A percentile compares a stretch with the other conserved stretches of the same genome.
These are phyloP conservation scores for Ciconia maguari DNA, from an alignment of 2,113 vertebrate genomes.

Conservation along the genomic window DNA sequence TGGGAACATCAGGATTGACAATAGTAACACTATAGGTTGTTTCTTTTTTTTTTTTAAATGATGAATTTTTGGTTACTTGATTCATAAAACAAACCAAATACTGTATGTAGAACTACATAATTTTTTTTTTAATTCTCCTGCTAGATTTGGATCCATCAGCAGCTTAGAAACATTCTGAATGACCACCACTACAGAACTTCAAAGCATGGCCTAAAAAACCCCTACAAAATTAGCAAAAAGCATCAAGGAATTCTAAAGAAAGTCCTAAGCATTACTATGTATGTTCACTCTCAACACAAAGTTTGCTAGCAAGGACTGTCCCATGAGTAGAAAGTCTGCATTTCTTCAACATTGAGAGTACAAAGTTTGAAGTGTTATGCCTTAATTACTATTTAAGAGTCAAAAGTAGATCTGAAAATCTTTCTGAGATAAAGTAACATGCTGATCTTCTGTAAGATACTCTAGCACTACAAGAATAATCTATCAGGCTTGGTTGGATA, in stretches of 20 bases:
- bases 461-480: background rate
- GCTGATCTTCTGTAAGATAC: background rate
- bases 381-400: background rate
- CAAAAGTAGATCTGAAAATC: background rate
- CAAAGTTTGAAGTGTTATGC: background rate
- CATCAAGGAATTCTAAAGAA: background rate
- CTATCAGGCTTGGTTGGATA: background rate
- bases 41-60: background rate
- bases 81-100: background rate
- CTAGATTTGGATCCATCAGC: background rate
- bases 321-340: background rate
- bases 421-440: background rate
- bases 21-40: background rate
- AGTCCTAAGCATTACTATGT: background rate
- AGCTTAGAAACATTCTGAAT: background rate
- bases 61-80: background rate
- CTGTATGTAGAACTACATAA: accelerated
- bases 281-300: background rate
- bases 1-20: background rate
- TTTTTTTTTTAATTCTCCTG: background rate
- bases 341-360: background rate
- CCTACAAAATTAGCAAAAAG: background rate
- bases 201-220: background rate
- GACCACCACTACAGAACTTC: background rate
- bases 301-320: background rate